These are phyloP conservation scores for Cinclus mexicanus DNA, from an alignment of 2,113 vertebrate genomes.

Conservation along the genomic window DNA sequence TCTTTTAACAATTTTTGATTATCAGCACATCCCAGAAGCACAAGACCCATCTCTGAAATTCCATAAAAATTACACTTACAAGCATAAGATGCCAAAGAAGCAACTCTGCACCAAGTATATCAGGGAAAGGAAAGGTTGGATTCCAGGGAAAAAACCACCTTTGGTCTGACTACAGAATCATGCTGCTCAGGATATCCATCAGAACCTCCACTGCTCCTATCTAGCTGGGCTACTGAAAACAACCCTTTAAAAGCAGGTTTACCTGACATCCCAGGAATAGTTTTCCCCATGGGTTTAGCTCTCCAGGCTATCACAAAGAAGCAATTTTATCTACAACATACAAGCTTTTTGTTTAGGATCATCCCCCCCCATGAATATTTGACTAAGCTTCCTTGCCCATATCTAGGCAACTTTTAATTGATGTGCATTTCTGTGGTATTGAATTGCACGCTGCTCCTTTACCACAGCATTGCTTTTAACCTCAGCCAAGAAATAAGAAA, in stretches of 20 bases:
- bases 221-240: not conserved
- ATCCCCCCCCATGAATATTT: not conserved
- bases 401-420: constrained; percentile 17
- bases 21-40: not conserved
- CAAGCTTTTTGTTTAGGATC: not conserved
- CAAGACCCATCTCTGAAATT: not conserved
- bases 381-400: not conserved
- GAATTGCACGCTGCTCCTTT: not conserved
- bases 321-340: not conserved
- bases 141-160: not conserved
- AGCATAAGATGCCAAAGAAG: not conserved
- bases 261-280: not conserved
- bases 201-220: not conserved
- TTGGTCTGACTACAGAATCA: not conserved
- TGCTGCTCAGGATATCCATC: not conserved
- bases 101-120: not conserved
- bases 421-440: not conserved
- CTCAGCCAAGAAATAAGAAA: not conserved
- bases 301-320: not conserved
- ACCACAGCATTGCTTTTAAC: constrained; percentile 10
- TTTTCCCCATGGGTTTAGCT: not conserved
- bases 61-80: not conserved
- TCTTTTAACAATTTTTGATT: constrained; percentile 9
- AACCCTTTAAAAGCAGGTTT: not conserved
- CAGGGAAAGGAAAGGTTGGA: not conserved